phyloP scores from a whole-genome alignment of 92 coral and sea anemone species.

The Parazoanthus darwini region DNA sequence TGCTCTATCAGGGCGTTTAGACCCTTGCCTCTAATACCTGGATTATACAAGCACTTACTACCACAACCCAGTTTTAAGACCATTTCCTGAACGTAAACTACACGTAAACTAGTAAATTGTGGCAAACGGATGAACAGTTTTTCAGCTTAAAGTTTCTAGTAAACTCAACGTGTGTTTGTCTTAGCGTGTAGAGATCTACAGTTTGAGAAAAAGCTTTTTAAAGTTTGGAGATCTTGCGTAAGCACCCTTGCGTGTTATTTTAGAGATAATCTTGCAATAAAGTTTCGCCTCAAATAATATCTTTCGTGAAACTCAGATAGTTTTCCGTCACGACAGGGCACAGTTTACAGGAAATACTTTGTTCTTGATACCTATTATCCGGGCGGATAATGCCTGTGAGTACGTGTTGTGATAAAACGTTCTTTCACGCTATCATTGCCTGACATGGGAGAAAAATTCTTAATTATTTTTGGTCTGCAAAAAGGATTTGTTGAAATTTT shows the following conservation, averaged over 20 bases:
- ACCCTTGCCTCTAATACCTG: neutral
- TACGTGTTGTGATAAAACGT: slow-evolving; percentile 36
- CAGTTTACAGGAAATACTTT: slow-evolving; percentile 33
- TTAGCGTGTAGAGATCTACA: neutral
- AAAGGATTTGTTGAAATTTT: neutral
- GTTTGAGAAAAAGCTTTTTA: neutral
- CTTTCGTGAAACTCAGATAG: slow-evolving; percentile 18
- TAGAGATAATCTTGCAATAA: slow-evolving; percentile 2
- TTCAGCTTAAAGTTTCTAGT: neutral
- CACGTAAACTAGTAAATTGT: neutral
- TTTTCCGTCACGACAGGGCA: slow-evolving; percentile 31
- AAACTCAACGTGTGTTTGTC: neutral
- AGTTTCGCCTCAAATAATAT: neutral
- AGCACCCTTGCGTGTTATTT: slow-evolving; percentile 7
- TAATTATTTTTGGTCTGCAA: neutral
- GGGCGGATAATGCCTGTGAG: slow-evolving; percentile 29
- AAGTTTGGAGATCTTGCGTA: neutral
- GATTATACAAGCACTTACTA: neutral
- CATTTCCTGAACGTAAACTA: slow-evolving; percentile 24
- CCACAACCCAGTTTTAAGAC: neutral
- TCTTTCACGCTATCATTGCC: slow-evolving; percentile 33
- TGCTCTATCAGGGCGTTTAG: neutral
- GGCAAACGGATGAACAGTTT: neutral
- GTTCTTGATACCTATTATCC: slow-evolving; percentile 14
- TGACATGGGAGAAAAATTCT: neutral